Evolutionary conservation across 1,140 invertebrate species (phyloP), one percentile per base, ranked within the genome.

Genomic region (Drosophila ercepeae): DNA sequence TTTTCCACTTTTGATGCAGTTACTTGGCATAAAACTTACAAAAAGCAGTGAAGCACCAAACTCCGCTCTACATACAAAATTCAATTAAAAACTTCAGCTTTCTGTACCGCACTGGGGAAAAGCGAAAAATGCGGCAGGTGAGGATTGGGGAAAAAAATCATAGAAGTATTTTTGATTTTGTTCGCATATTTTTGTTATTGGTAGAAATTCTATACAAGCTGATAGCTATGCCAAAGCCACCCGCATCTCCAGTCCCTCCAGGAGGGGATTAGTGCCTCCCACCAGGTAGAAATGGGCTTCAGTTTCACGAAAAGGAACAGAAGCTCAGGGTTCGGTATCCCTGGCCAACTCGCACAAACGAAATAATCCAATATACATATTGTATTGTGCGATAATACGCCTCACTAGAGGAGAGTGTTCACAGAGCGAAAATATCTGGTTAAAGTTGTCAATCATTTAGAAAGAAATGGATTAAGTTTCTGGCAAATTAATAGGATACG

Each of bases 331-430:
- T 27, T 25, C 23, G 14, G 53, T 41, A 41, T 54, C 41, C 59
- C 64, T 57, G 64, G 75, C 51, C 75, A 59, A 52, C 76, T 55
- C 36, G 21, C 65, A 79, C 63, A 81, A 77, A 88, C 76, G 76
- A 69, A 81, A 88, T 75, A 76, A 76, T 76, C 74, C 74, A 76
- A 76, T 76, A 75, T 75, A 78, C 82, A 88, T 88, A 82, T 88
- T 88, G 82, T 78, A 88, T 88, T 88, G 82, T 88, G 83, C 82
- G 83, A 88, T 88, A 88, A 88, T 86, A 79, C 46, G 36, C 34
- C 36, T 54, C 61, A 42, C 14, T 18, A 29, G 39, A 14, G 9
- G 9, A 21, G 29, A 19, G 32, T 11, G 8, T 16, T 42, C 39
- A 42, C 39, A 42, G 16, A 42, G 16, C 14, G 39, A 42, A 42